A percentile compares a stretch with the other conserved stretches of the same genome.
Evolutionary conservation across 2,113 vertebrate genomes (phyloP).

Genomic region (Gnathonemus echidnorhynchus): DNA sequence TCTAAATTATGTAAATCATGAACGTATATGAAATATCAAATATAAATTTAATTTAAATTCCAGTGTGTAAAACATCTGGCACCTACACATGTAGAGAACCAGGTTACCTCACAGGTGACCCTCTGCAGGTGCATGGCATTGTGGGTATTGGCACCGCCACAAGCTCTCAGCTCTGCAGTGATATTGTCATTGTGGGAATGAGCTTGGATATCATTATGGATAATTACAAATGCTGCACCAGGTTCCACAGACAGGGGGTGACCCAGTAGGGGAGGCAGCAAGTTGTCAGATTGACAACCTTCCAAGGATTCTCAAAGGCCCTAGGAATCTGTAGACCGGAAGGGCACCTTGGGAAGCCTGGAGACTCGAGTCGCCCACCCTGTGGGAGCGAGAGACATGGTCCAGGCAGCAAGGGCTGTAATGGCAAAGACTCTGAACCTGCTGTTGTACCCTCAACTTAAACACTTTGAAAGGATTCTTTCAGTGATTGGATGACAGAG

Average conservation of each 20-base stretch:
- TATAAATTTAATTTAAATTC: no score
- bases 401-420: background rate
- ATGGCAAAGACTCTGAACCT: background rate
- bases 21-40: no score
- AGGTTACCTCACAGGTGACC: background rate
- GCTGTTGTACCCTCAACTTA: background rate
- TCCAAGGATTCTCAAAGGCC: background rate
- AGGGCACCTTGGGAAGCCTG: background rate
- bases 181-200: background rate
- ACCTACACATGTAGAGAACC: background rate
- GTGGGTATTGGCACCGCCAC: background rate
- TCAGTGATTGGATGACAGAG: background rate
- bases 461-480: background rate
- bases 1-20: no score
- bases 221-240: background rate
- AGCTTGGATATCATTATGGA: background rate
- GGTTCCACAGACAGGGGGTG: background rate
- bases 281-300: background rate
- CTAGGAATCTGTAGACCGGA: background rate
- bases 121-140: background rate
- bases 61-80: no score
- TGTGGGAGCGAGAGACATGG: background rate
- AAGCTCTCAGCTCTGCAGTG: background rate
- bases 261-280: background rate
- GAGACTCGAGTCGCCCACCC: background rate